These are phyloP conservation scores for Anolis apletophallus DNA, from an alignment of 2,797 vertebrate genomes.

Conservation along the genomic window DNA sequence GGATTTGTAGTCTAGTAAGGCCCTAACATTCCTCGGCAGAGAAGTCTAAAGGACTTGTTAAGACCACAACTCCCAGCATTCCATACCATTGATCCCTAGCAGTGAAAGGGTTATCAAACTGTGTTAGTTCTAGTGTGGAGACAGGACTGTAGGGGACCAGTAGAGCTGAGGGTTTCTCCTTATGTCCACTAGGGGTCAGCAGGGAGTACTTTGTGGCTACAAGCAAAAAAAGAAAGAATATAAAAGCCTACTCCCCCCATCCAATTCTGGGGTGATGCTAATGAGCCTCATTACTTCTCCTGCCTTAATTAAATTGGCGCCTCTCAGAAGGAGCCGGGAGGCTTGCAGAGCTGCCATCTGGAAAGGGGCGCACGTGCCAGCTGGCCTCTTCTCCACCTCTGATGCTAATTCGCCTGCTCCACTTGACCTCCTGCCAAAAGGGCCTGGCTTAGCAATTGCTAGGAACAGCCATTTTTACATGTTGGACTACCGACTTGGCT, in stretches of 20 bases:
- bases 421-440: not conserved
- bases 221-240: not conserved
- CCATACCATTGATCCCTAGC: too few relatives aligned
- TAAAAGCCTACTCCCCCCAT: not conserved
- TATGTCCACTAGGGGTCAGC: slow-evolving; percentile 8
- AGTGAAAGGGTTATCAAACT: too few relatives aligned
- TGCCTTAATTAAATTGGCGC: slow-evolving; percentile 20
- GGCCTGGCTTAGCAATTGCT: not conserved
- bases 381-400: slow-evolving; percentile 7
- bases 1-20: too few relatives aligned
- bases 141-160: not conserved
- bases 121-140: too few relatives aligned
- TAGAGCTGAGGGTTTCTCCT: not conserved
- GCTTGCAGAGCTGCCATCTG: slow-evolving; percentile 20
- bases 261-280: not conserved
- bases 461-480: not conserved
- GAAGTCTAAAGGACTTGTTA: too few relatives aligned
- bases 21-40: too few relatives aligned
- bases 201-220: not conserved
- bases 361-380: not conserved
- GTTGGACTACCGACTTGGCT: too few relatives aligned
- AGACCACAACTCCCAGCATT: too few relatives aligned
- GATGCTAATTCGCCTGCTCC: not conserved
- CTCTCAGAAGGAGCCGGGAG: not conserved
- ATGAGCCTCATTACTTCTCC: not conserved